Evolutionary conservation across 2,113 vertebrate species (phyloP).

Genomic region (Scatophagus argus): DNA sequence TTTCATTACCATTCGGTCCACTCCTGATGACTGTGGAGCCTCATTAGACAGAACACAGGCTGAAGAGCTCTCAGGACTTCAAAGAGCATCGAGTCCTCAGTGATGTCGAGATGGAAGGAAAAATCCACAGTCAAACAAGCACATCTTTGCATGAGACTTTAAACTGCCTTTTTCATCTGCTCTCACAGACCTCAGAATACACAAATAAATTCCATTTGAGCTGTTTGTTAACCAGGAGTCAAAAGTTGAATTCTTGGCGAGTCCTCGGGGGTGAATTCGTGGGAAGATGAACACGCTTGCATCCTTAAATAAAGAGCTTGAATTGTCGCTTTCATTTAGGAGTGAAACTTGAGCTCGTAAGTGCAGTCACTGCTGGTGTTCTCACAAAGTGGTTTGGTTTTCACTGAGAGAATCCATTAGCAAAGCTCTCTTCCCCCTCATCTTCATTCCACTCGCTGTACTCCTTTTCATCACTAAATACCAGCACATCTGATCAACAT

Average conservation of each 20-base stretch:
- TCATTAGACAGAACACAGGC: constrained; percentile 11
- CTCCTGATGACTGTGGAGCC: constrained; percentile 2
- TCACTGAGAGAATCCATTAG: not conserved
- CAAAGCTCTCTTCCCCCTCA: not conserved
- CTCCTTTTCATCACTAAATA: not conserved
- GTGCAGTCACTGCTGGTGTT: not conserved
- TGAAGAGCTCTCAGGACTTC: not conserved
- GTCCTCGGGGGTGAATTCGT: not conserved
- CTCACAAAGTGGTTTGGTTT: not conserved
- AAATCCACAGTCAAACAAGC: too few species aligned
- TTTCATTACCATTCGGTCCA: not conserved
- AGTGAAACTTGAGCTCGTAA: not conserved
- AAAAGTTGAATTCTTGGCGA: not conserved
- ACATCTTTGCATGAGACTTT: too few species aligned
- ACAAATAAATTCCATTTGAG: not conserved
- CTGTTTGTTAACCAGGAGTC: not conserved
- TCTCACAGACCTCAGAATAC: not conserved
- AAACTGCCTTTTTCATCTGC: not conserved
- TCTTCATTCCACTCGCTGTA: not conserved
- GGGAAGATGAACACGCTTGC: too few species aligned
- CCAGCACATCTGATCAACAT: too few species aligned
- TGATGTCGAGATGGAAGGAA: too few species aligned
- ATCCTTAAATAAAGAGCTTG: not conserved
- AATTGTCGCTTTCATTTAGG: not conserved
- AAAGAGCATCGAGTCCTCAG: too few species aligned